A percentile compares a stretch with the other conserved stretches of the same genome.
phyloP scores from a whole-genome alignment of 2,113 vertebrate genomes.

The Holacanthus passer region DNA sequence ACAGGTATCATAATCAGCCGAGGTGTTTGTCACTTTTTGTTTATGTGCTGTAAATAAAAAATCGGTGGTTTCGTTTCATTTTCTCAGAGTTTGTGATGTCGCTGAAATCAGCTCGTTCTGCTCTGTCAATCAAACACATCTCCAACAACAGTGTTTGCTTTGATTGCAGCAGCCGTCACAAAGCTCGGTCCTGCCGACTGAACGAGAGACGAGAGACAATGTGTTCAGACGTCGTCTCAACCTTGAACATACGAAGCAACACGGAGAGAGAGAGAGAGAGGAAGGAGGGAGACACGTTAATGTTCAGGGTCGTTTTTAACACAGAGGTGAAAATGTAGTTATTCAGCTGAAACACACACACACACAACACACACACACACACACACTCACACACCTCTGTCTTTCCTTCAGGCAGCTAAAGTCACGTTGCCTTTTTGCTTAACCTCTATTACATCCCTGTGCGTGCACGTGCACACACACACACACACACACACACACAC shows the following conservation, averaged over 20 bases:
- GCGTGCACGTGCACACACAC: not conserved
- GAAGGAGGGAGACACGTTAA: constrained; percentile 12
- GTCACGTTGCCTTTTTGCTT: constrained; percentile 68
- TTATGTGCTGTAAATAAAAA: not conserved
- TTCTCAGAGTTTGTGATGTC: not conserved
- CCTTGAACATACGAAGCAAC: too few relatives aligned
- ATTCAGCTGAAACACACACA: constrained; percentile 38
- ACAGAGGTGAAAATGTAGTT: constrained; percentile 30
- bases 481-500: not conserved
- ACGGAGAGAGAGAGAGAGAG: not conserved
- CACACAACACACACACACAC: constrained; percentile 9
- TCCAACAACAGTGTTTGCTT: not conserved
- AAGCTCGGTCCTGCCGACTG: not conserved
- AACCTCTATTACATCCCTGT: constrained; percentile 65
- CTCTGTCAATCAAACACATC: constrained; percentile 7
- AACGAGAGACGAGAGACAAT: not conserved
- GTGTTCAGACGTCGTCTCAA: not conserved
- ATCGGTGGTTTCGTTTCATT: not conserved
- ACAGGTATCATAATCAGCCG: not conserved
- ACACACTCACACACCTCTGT: constrained; percentile 1
- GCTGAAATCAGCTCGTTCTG: not conserved
- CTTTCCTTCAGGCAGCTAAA: constrained; percentile 54
- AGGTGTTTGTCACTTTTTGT: not conserved
- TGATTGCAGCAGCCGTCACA: not conserved
- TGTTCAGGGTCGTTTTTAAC: constrained; percentile 47